Conservation (phyloP, 2,113 vertebrate genomes). For the Catagonus wagneri region DNA sequence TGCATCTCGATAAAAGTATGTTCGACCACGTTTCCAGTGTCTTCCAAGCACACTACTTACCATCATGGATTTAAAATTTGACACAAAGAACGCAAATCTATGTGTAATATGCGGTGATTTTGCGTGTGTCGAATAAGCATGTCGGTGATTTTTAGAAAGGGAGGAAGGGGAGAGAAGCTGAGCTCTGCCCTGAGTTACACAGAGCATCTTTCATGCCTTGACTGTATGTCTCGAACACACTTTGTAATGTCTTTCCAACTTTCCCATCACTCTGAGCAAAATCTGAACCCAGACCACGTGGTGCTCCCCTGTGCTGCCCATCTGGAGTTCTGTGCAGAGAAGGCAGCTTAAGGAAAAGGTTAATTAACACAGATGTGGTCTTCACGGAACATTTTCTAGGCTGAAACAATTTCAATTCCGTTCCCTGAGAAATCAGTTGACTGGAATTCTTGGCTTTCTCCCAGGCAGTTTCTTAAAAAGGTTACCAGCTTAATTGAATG, state of each 20-base stretch:
- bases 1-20: background rate
- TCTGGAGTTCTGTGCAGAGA: slow-evolving; percentile 40
- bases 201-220: background rate
- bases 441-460: slow-evolving; percentile 74
- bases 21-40: background rate
- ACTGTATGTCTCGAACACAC: background rate
- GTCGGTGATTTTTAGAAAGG: background rate
- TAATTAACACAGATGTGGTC: slow-evolving; percentile 74
- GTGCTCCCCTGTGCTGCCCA: slow-evolving; percentile 39
- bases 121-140: background rate
- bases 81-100: slow-evolving; percentile 14
- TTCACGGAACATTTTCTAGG: slow-evolving; percentile 71
- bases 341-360: slow-evolving; percentile 62
- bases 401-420: slow-evolving; percentile 66
- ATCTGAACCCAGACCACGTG: slow-evolving; percentile 43
- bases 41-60: background rate
- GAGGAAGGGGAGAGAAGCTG: background rate
- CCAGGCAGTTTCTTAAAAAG: slow-evolving; percentile 79
- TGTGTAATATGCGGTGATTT: background rate
- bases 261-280: slow-evolving; percentile 62
- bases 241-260: slow-evolving; percentile 58
- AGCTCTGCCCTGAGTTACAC: slow-evolving; percentile 51
- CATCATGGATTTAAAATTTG: background rate
- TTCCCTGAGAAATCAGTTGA: slow-evolving; percentile 65
- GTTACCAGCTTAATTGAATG: slow-evolving; percentile 79